Percentiles rank a stretch among this genome's conserved stretches.
phyloP scores from a whole-genome alignment of 23 tunicate genomes.

The Halocynthia roretzi region DNA sequence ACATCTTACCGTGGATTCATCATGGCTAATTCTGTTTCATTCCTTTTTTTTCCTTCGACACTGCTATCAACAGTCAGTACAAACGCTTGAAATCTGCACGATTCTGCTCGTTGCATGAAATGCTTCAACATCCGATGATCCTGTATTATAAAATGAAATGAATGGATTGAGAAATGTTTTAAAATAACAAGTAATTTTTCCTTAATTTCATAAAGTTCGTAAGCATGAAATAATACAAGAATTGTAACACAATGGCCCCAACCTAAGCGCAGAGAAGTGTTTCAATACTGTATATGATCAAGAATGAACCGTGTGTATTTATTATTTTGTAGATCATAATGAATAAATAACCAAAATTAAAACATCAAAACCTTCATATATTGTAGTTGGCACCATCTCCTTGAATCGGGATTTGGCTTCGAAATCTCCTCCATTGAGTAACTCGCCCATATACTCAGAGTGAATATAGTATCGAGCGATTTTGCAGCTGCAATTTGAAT shows the following conservation, averaged over 20 bases:
- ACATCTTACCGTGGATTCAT: not conserved
- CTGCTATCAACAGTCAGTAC: constrained; percentile 1
- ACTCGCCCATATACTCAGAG: constrained; percentile 53
- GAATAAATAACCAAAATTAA: not conserved
- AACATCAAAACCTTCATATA: not conserved
- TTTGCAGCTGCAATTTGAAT: constrained; percentile 32
- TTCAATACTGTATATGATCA: too few species aligned
- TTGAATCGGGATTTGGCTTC: constrained; percentile 12
- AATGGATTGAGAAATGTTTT: not conserved
- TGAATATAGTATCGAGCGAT: constrained; percentile 27
- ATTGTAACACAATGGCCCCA: too few species aligned
- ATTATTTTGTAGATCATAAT: too few species aligned
- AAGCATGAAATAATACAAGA: too few species aligned
- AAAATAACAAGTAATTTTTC: too few species aligned
- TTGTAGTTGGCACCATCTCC: constrained; percentile 48
- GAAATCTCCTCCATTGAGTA: constrained; percentile 48
- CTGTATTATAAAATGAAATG: not conserved
- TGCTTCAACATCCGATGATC: not conserved
- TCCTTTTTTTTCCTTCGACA: not conserved
- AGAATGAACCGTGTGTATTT: too few species aligned
- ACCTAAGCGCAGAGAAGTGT: too few species aligned
- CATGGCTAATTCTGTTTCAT: not conserved
- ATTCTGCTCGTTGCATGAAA: constrained; percentile 15
- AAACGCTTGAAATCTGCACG: constrained; percentile 16
- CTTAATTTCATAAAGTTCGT: too few species aligned